Conservation (phyloP, 2,113 vertebrate species). For the Channa maculata region DNA sequence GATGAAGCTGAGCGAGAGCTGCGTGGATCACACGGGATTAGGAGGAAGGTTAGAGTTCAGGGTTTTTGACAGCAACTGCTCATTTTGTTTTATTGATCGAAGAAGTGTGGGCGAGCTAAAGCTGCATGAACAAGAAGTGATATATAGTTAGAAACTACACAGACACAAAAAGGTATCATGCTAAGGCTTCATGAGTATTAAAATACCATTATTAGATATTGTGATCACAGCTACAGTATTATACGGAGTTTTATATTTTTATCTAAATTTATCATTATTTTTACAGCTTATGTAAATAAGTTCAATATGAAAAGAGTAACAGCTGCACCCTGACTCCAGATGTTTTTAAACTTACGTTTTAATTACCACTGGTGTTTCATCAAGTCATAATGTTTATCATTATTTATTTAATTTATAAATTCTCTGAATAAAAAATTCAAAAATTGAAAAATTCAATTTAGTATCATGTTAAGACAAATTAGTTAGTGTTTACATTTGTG, state of each 20-base stretch:
- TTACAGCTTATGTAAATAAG: background rate
- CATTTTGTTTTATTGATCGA: slow-evolving; percentile 1
- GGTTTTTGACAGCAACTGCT: slow-evolving; percentile 1
- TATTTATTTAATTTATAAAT: too few species aligned
- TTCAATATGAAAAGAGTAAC: background rate
- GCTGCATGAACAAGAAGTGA: background rate
- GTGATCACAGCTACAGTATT: background rate
- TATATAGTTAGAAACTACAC: background rate
- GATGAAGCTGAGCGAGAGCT: slow-evolving; percentile 40
- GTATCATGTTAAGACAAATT: too few species aligned
- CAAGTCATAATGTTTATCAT: too few species aligned
- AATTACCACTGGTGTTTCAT: too few species aligned
- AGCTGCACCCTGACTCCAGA: background rate
- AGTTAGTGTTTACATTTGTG: too few species aligned
- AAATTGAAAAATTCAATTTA: too few species aligned
- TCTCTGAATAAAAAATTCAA: too few species aligned
- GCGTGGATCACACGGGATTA: slow-evolving; percentile 54
- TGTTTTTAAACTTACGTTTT: too few species aligned
- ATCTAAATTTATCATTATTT: slow-evolving; percentile 1
- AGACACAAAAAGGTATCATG: background rate
- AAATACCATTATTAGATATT: background rate
- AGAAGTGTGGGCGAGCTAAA: background rate
- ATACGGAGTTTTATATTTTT: background rate
- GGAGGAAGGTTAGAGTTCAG: slow-evolving; percentile 40
- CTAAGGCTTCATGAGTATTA: background rate